Conservation (phyloP, 2,113 vertebrate species). For the Pomatorhinus ruficollis region DNA sequence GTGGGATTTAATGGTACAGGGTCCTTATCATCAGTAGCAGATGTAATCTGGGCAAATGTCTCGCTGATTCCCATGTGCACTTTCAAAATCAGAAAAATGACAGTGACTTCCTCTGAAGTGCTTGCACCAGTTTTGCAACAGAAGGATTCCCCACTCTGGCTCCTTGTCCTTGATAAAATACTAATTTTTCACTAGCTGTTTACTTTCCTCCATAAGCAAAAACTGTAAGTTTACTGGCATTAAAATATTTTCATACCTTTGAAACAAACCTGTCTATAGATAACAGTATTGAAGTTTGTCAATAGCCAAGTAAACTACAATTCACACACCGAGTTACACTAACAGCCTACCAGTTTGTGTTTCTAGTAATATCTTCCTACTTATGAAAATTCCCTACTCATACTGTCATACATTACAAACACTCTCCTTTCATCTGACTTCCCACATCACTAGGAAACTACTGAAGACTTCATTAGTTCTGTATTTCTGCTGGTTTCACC, state of each 20-base stretch:
- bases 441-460: not conserved
- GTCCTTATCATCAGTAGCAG: not conserved
- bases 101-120: not conserved
- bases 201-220: not conserved
- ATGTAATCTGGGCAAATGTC: not conserved
- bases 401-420: not conserved
- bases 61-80: rapidly evolving
- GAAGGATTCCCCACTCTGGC: not conserved
- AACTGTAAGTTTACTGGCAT: not conserved
- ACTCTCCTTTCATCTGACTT: not conserved
- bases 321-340: not conserved
- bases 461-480: not conserved
- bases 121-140: not conserved
- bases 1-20: not conserved
- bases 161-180: not conserved
- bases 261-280: not conserved
- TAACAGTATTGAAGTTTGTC: not conserved
- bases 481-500: not conserved
- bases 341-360: not conserved
- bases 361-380: not conserved
- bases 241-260: not conserved
- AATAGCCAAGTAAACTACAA: not conserved
- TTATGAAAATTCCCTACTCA: not conserved
- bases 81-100: not conserved
- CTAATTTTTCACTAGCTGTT: not conserved